Percentiles rank a stretch among this genome's conserved stretches.
Conservation (phyloP, 2,113 vertebrate species). For the Petrocephalus microphthalmus region DNA sequence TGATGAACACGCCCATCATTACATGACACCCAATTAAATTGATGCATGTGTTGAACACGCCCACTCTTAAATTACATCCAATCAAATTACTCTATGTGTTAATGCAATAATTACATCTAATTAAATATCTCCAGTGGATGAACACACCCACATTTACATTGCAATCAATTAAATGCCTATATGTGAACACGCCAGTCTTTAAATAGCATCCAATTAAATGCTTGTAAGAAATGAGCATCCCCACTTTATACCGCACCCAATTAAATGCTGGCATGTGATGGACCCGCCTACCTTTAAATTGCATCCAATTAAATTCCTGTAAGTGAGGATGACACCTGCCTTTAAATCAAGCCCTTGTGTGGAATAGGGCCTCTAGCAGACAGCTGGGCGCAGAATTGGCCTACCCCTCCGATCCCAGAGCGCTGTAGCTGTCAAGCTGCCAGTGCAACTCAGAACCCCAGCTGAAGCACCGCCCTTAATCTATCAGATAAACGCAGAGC, state of each 20-base stretch:
- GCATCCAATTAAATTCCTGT: not conserved
- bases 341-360: not conserved
- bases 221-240: not conserved
- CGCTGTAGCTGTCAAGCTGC: not conserved
- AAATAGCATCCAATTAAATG: not conserved
- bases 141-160: not conserved
- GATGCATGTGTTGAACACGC: not conserved
- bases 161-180: not conserved
- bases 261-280: not conserved
- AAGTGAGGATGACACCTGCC: not conserved
- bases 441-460: not conserved
- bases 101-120: not conserved
- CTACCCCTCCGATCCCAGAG: not conserved
- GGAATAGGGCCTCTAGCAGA: not conserved
- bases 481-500: not conserved
- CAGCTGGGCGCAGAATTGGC: not conserved
- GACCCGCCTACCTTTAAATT: not conserved
- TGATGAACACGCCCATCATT: not conserved
- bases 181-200: not conserved
- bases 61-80: conserved; percentile 22
- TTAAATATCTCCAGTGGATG: not conserved
- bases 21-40: conserved; percentile 11
- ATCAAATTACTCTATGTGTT: not conserved
- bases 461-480: not conserved
- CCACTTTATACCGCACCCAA: not conserved